Percentiles rank a stretch among this genome's conserved stretches.
phyloP scores from a whole-genome alignment of 2,888 invertebrate genomes.

The Apodemia hepburni region DNA sequence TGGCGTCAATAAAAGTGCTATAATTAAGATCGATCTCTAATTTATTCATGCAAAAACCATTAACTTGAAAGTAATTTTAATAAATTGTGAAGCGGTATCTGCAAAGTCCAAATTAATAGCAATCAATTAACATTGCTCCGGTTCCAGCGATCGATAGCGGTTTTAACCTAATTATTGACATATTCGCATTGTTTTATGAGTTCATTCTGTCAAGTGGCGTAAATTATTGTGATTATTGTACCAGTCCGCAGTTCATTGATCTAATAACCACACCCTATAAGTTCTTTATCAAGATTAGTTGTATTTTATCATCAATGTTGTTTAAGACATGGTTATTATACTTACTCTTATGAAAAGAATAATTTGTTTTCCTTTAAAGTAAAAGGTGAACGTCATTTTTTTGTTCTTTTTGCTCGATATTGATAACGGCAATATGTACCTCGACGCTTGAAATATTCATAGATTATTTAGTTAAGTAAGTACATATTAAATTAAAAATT shows the following conservation, averaged over 20 bases:
- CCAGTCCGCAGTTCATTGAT: background rate
- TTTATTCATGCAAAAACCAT: constrained; percentile 16
- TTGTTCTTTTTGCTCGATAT: too few relatives aligned
- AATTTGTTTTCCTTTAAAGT: background rate
- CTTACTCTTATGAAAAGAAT: background rate
- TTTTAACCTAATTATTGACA: constrained; percentile 56
- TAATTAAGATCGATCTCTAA: constrained; percentile 9
- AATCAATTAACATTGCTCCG: constrained; percentile 43
- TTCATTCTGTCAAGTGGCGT: constrained; percentile 40
- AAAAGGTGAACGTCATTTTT: too few relatives aligned
- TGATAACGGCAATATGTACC: too few relatives aligned
- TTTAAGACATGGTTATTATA: background rate
- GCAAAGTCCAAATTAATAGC: constrained; percentile 39
- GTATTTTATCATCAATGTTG: background rate
- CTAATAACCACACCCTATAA: background rate
- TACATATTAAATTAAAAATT: too few relatives aligned
- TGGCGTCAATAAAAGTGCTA: background rate
- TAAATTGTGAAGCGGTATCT: constrained; percentile 34
- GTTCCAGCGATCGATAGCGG: constrained; percentile 37
- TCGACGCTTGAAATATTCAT: too few relatives aligned
- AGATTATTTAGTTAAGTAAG: too few relatives aligned
- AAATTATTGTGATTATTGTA: constrained; percentile 14
- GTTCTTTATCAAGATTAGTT: background rate
- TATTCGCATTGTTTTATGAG: constrained; percentile 50
- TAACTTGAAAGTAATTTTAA: constrained; percentile 27